Evolutionary conservation across 1,140 invertebrate genomes (phyloP), one percentile per base, ranked within the genome.

Genomic region (Heliothis virescens): DNA sequence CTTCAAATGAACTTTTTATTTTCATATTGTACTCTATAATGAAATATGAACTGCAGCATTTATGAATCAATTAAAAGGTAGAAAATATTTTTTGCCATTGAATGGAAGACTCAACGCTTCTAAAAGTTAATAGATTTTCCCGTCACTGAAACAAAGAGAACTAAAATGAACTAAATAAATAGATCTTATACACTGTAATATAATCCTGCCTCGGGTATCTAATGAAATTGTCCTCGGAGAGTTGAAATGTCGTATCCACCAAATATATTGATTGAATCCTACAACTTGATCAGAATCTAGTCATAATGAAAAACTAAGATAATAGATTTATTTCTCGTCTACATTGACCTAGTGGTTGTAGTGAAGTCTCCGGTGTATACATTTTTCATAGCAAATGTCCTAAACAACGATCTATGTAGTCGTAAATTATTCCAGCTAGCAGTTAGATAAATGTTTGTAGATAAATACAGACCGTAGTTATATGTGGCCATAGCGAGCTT

Each of bases 131-230:
- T 48, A 53, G 11, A 63, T 55, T 41, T 18, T 53, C 15, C 26
- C 48, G 16, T 18, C 18, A 47, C 9, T 55, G 74, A 76, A 76
- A 76, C 48, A 76, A 75, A 74, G 74, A 76, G 41, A 76, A 76
- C 60, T 65, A 76, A 53, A 76, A 53, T 48, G 48, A 76, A 65
- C 74, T 63, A 26, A 76, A 65, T 65, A 76, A 76, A 76, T 60
- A 76, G 74, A 76, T 65, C 59, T 65, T 76, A 65, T 26, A 52
- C 47, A 65, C 74, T 53, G 74, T 65, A 76, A 65, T 76, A 76
- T 63, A 65, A 76, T 76, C 69, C 26, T 63, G 60, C 11, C 60
- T 41, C 60, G 60, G 60, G 26, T 76, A 41, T 41, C 34, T 41
- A 76, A 76, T 76, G 74, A 76, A 76, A 34, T 76, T 76, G 47